Base-by-base conservation (phyloP, 2,113 vertebrate species). In the Nansenia antarctica region DNA sequence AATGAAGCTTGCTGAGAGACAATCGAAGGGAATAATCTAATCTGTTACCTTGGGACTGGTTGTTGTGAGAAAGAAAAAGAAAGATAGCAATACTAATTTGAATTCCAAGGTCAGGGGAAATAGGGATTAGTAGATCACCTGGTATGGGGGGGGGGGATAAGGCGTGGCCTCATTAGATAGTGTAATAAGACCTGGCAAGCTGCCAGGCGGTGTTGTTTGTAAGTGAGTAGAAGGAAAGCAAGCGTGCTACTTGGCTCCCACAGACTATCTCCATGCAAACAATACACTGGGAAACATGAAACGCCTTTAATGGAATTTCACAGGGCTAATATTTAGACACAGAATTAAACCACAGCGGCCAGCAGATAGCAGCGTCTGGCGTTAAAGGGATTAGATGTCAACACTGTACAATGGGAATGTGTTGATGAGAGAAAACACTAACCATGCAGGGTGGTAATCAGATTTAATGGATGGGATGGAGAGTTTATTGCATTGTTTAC, bases 1-100 rank as follows among this genome's bases (percentile, higher is more conserved):
- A n/a, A 70, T 2, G 35, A 37, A 64, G 62, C 60, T 84, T 35
- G 42, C 15, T 11, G 62, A 58, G 68, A 87, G 69, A 85, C 78
- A 82, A 84, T 72, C 83, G 64, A 71, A 74, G 34, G 26, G 82
- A 82, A 39, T 86, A 82, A 87, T 88, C 82, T 84, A 85, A 85
- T 89, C 84, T 82, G 72, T 67, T 80, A 63, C 39, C 34, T 62
- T 54, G 66, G 79, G 73, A 74, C 67, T 29, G 58, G 57, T 77
- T 69, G 77, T 73, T 65, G 54, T 73, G 77, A 67, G 73, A 82
- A 84, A 73, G 65, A 61, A 63, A 61, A 82, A 81, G 72, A 65
- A 58, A 67, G 62, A 77, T 58, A 63, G 68, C 37, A 34, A 60
- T 55, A 42, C 72, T 70, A 55, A 82, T 75, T 78, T 72, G n/a